Conservation (phyloP, 2,888 invertebrate species). For the Acrobasis suavella region DNA sequence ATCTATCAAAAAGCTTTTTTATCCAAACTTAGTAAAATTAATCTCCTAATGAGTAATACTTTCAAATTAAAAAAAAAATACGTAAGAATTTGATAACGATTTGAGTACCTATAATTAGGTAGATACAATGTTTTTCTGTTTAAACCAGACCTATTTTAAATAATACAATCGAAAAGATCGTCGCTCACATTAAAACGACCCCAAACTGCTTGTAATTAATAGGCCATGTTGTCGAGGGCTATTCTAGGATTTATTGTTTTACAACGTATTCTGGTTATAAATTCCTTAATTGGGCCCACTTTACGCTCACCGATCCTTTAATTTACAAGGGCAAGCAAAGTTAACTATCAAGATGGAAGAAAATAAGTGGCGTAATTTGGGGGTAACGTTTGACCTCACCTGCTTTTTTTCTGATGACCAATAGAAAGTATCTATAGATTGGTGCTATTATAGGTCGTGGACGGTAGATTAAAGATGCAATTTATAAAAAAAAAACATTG, state of each 20-base stretch:
- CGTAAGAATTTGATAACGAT: too few species aligned
- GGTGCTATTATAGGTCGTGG: background rate
- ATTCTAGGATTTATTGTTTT: constrained; percentile 80
- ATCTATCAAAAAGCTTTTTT: too few species aligned
- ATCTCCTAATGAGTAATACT: too few species aligned
- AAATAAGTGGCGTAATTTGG: constrained; percentile 14
- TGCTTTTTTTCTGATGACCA: background rate
- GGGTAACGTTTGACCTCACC: constrained; percentile 10
- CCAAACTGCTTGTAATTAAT: constrained; percentile 67
- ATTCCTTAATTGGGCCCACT: constrained; percentile 76
- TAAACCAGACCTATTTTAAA: constrained; percentile 27
- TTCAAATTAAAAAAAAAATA: too few species aligned
- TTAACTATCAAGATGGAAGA: constrained; percentile 41
- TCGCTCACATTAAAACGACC: constrained; percentile 38
- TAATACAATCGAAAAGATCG: constrained; percentile 30
- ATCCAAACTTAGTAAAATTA: too few species aligned
- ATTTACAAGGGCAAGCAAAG: constrained; percentile 76
- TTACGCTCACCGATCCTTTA: constrained; percentile 70
- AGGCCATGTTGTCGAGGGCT: constrained; percentile 64
- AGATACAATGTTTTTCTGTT: constrained; percentile 15
- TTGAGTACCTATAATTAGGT: too few species aligned
- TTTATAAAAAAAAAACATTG: too few species aligned
- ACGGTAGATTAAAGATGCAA: background rate
- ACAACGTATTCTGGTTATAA: constrained; percentile 74
- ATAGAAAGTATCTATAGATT: background rate